phyloP scores from a whole-genome alignment of 2,113 vertebrate species.

The Forbesichthys papilliferus region DNA sequence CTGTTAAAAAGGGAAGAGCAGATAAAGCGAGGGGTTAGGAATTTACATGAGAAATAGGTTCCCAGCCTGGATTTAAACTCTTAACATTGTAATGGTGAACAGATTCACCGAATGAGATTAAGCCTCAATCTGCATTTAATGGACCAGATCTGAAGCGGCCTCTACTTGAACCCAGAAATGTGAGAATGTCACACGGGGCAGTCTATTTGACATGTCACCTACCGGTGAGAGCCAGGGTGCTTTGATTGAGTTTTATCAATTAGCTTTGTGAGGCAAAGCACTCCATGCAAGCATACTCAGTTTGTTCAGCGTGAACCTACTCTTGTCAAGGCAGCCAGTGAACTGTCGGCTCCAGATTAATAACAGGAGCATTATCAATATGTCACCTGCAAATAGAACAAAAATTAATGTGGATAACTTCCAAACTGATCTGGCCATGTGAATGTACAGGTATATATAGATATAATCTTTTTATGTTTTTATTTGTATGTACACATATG shows the following conservation, averaged over 20 bases:
- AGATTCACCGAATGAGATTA: conserved; percentile 77
- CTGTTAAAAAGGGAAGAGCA: conserved; percentile 48
- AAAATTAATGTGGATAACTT: not conserved
- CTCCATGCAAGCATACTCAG: conserved; percentile 10
- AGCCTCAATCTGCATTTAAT: conserved; percentile 76
- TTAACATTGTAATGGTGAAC: conserved; percentile 78
- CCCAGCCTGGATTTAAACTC: conserved; percentile 74
- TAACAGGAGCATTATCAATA: not conserved
- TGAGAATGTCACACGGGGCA: conserved; percentile 75
- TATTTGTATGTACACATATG: too few species aligned
- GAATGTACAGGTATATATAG: too few species aligned
- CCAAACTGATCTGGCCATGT: not conserved
- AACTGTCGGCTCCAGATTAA: not conserved
- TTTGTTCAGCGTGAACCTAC: conserved; percentile 35
- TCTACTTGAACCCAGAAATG: conserved; percentile 78
- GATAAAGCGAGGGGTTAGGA: conserved; percentile 43
- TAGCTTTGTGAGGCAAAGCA: conserved; percentile 64
- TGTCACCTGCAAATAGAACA: conserved; percentile 10
- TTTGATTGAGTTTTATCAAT: conserved; percentile 76
- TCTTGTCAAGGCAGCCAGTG: not conserved
- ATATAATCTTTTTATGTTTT: too few species aligned
- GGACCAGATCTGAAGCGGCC: conserved; percentile 72
- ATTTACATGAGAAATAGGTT: conserved; percentile 76
- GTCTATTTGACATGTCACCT: conserved; percentile 75
- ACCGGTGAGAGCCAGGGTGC: conserved; percentile 65